Conservation (phyloP, 2,888 invertebrate species). For the Dermolepida albohirtum region DNA sequence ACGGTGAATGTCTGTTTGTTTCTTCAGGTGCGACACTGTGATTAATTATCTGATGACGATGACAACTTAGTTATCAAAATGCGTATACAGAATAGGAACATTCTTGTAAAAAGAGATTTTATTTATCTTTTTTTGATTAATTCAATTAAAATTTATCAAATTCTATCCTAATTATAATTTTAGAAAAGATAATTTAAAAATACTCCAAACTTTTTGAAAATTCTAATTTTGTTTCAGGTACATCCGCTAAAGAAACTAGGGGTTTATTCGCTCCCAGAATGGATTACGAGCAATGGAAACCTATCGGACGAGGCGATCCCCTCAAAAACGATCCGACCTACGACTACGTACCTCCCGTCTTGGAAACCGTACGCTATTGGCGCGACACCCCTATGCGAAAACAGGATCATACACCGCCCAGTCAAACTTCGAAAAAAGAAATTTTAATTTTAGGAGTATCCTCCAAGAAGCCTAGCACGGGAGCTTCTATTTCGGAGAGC, state of each 20-base stretch:
- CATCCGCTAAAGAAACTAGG: constrained; percentile 54
- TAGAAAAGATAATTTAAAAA: too few species aligned
- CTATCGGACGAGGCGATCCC: constrained; percentile 84
- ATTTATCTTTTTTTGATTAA: too few species aligned
- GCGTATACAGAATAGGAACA: too few species aligned
- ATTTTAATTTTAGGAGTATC: constrained; percentile 77
- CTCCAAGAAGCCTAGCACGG: constrained; percentile 74
- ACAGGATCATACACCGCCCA: constrained; percentile 67
- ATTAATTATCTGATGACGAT: too few species aligned
- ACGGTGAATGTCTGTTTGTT: too few species aligned
- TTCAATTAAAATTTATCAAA: too few species aligned
- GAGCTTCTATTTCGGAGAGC: constrained; percentile 56
- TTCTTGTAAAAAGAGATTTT: too few species aligned
- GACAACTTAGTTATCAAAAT: too few species aligned
- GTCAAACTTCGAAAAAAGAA: constrained; percentile 69
- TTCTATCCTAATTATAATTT: too few species aligned
- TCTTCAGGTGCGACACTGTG: too few species aligned
- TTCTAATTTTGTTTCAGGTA: constrained; percentile 49
- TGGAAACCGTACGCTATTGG: constrained; percentile 86
- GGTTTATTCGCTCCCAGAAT: constrained; percentile 78
- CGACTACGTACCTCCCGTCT: constrained; percentile 85
- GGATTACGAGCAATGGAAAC: constrained; percentile 89
- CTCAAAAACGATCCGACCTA: constrained; percentile 87
- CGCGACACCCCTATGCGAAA: constrained; percentile 73
- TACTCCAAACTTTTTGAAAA: too few species aligned